phyloP scores from a whole-genome alignment of 2,113 vertebrate genomes.

The Scalopus aquaticus region DNA sequence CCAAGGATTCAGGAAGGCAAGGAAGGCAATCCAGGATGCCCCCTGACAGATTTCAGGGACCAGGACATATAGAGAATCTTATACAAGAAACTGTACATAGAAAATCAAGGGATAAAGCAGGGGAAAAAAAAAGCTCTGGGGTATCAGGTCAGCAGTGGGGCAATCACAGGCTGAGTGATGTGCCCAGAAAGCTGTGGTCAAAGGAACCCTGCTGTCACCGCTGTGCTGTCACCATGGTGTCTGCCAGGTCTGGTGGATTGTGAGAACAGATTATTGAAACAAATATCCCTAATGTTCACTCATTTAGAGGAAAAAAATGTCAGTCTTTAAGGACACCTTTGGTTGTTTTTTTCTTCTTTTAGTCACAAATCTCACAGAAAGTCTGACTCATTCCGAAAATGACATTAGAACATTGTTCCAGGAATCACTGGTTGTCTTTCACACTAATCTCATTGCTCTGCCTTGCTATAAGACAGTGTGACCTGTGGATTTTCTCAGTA shows the following conservation, averaged over 20 bases:
- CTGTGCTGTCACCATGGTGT: not conserved
- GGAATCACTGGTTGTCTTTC: not conserved
- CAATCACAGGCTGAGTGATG: not conserved
- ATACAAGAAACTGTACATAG: not conserved
- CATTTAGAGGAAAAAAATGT: not conserved
- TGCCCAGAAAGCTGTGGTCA: not conserved
- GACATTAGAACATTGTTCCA: not conserved
- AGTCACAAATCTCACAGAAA: not conserved
- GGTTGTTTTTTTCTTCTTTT: not conserved
- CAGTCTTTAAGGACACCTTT: not conserved
- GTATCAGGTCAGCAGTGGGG: rapidly evolving
- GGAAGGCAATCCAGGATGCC: not conserved
- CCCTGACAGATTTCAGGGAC: not conserved
- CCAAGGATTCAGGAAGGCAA: not conserved
- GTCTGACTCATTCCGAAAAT: not conserved
- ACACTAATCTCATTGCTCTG: not conserved
- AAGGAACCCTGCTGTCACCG: not conserved
- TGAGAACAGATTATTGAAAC: not conserved
- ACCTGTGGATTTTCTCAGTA: not conserved
- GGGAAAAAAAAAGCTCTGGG: not conserved
- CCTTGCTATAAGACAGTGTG: not conserved
- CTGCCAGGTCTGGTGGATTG: not conserved
- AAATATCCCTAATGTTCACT: not conserved
- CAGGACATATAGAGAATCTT: not conserved
- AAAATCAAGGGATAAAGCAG: not conserved